A percentile compares a stretch with the other conserved stretches of the same genome.
These are phyloP conservation scores for Drosophila burlai DNA, from an alignment of 1,140 invertebrate genomes.

Conservation along the genomic window DNA sequence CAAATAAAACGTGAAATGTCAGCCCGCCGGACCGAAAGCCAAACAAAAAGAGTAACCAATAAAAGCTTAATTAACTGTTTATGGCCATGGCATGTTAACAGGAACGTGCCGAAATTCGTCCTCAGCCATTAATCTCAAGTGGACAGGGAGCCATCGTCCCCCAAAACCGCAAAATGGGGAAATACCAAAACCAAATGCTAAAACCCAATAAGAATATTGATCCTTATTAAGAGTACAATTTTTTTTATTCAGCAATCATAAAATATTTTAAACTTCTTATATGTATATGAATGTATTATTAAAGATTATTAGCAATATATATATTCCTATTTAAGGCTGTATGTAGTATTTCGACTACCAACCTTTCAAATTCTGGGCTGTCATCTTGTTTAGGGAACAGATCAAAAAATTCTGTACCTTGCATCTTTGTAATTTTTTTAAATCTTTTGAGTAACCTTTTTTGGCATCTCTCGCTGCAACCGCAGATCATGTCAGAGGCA, in stretches of 20 bases:
- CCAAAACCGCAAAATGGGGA: conserved; percentile 8
- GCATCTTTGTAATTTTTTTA: conserved; percentile 25
- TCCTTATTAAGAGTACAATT: background rate
- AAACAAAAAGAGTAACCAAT: conserved; percentile 80
- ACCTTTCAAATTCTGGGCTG: background rate
- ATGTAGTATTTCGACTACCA: no score
- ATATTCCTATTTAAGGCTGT: background rate
- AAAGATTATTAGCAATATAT: background rate
- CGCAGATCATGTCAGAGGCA: conserved; percentile 32
- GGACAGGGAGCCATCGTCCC: conserved; percentile 1
- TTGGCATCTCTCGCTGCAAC: conserved; percentile 5
- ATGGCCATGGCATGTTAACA: conserved; percentile 79
- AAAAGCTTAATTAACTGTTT: conserved; percentile 84
- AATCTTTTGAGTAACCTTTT: background rate
- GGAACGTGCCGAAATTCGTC: conserved; percentile 50
- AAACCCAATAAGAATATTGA: background rate
- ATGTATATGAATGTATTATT: background rate
- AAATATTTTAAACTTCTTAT: background rate
- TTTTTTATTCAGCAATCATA: background rate
- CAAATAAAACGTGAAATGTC: conserved; percentile 82
- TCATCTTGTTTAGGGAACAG: conserved; percentile 4
- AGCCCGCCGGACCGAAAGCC: conserved; percentile 18
- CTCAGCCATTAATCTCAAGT: conserved; percentile 65
- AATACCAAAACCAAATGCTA: background rate
- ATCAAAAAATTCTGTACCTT: background rate